Evolutionary conservation across 2,113 vertebrate genomes (phyloP).

Genomic region (Trogon surrucura): DNA sequence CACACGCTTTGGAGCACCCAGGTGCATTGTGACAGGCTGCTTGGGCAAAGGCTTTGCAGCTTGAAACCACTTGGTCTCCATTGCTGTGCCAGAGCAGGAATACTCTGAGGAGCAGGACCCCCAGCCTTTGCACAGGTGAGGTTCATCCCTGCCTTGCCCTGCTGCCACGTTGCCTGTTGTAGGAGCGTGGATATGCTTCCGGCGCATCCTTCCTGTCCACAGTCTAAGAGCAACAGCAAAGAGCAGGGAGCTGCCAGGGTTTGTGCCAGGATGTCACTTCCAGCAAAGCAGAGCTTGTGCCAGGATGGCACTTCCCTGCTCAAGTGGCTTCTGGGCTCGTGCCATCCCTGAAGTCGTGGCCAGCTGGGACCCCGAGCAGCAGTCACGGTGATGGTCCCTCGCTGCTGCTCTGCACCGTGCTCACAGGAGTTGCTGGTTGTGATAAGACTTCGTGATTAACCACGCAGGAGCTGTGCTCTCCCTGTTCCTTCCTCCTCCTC

Average conservation of each 20-base stretch:
- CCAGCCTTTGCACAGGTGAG: background rate
- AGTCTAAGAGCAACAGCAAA: background rate
- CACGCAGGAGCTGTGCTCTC: background rate
- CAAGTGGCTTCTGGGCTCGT: background rate
- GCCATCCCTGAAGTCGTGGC: fast-evolving
- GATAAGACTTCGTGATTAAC: background rate
- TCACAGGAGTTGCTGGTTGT: background rate
- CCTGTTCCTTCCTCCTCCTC: background rate
- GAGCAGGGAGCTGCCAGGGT: background rate
- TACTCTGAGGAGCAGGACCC: background rate
- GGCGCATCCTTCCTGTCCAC: background rate
- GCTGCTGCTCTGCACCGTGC: background rate
- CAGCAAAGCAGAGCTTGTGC: background rate
- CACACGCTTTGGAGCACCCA: fast-evolving
- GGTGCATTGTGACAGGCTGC: background rate
- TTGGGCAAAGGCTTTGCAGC: background rate
- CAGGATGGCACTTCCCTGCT: background rate
- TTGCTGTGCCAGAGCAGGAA: background rate
- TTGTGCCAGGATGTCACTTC: background rate
- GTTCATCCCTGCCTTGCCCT: background rate
- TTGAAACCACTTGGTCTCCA: background rate
- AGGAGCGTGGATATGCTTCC: background rate
- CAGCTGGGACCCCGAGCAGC: fast-evolving
- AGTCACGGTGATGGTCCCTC: fast-evolving
- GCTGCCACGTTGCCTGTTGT: background rate